These are phyloP conservation scores for Poecilia picta DNA, from an alignment of 2,797 vertebrate genomes.

Conservation along the genomic window DNA sequence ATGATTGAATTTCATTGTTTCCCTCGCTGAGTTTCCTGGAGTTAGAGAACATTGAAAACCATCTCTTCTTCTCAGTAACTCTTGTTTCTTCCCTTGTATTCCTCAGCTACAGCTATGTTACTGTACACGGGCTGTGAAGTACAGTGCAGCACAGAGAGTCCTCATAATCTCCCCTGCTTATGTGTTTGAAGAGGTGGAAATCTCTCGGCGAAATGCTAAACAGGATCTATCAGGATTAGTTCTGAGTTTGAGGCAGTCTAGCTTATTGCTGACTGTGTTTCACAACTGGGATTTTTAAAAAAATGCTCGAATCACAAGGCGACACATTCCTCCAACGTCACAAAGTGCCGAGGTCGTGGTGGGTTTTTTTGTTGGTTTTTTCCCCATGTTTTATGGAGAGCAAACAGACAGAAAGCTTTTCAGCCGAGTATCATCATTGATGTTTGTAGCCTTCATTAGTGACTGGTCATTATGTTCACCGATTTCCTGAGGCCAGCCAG, in stretches of 20 bases:
- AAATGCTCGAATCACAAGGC: slow-evolving; percentile 37
- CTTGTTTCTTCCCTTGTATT: slow-evolving; percentile 14
- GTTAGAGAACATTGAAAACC: slow-evolving; percentile 17
- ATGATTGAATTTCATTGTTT: slow-evolving; percentile 33
- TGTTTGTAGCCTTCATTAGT: slow-evolving; percentile 78
- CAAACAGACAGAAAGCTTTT: slow-evolving; percentile 40
- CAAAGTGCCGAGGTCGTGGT: neutral
- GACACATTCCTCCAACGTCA: slow-evolving; percentile 24
- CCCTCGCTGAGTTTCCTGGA: slow-evolving; percentile 39
- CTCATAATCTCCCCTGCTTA: slow-evolving; percentile 64
- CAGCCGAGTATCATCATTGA: slow-evolving; percentile 66
- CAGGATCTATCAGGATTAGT: slow-evolving; percentile 81
- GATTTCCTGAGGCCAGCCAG: slow-evolving; percentile 70
- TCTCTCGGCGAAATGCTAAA: slow-evolving; percentile 75
- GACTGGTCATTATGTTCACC: slow-evolving; percentile 78
- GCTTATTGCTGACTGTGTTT: slow-evolving; percentile 73
- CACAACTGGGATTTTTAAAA: slow-evolving; percentile 46
- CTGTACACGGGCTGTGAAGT: slow-evolving; percentile 44
- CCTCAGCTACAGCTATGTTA: slow-evolving; percentile 32
- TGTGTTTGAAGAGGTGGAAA: slow-evolving; percentile 76
- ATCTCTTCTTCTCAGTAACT: slow-evolving; percentile 15
- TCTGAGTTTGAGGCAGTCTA: slow-evolving; percentile 68
- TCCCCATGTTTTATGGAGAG: neutral
- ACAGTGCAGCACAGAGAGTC: slow-evolving; percentile 55
- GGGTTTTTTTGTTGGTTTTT: neutral